Evolutionary conservation across 2,797 vertebrate species (phyloP).

Genomic region (Clangula hyemalis): DNA sequence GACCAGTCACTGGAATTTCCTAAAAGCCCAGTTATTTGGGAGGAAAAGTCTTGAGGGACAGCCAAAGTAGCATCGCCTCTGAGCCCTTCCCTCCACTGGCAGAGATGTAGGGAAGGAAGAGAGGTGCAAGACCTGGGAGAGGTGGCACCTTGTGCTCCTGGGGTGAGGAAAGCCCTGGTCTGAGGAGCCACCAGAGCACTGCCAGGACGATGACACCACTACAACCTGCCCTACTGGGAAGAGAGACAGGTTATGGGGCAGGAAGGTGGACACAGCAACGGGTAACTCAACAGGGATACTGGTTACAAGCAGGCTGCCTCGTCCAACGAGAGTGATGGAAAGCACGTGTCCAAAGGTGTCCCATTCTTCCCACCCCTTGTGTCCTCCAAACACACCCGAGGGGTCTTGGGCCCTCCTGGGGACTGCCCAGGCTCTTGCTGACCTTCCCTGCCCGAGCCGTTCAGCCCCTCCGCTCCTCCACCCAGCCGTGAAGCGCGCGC

Average conservation of each 20-base stretch:
- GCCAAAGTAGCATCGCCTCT: neutral
- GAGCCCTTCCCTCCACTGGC: neutral
- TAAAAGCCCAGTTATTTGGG: neutral
- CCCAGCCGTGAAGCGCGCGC: fast-evolving
- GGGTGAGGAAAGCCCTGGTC: neutral
- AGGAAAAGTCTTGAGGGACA: neutral
- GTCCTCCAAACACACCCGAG: fast-evolving
- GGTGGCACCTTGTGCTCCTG: neutral
- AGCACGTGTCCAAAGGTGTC: neutral
- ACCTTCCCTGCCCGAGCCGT: neutral
- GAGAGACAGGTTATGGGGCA: neutral
- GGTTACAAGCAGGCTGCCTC: neutral
- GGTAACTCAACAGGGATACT: neutral
- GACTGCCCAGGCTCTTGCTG: neutral
- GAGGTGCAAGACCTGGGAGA: neutral
- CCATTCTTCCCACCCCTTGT: neutral
- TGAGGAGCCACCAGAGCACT: neutral
- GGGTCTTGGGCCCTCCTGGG: neutral
- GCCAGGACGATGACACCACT: neutral
- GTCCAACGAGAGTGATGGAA: neutral
- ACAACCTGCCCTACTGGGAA: neutral
- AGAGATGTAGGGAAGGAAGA: neutral
- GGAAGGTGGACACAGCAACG: neutral
- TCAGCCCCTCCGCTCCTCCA: neutral
- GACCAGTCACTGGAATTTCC: neutral